phyloP scores from a whole-genome alignment of 2,113 vertebrate species.

The Nipponia nippon region DNA sequence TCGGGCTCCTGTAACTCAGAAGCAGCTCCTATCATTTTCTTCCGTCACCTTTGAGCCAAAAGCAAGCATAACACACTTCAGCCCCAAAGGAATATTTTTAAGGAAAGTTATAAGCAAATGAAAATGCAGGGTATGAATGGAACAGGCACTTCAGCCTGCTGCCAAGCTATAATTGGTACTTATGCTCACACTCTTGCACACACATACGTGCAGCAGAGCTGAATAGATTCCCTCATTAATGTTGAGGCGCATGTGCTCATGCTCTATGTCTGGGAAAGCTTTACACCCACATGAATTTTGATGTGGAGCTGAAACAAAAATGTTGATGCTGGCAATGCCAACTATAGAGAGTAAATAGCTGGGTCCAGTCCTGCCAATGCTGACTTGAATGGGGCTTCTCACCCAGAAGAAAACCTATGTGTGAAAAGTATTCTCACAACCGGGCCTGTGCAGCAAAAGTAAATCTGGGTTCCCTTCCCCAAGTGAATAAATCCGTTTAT shows the following conservation, averaged over 20 bases:
- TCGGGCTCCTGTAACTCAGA: not conserved
- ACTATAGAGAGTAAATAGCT: conserved; percentile 48
- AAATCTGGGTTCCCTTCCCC: not conserved
- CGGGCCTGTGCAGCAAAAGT: not conserved
- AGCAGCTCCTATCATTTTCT: conserved; percentile 6
- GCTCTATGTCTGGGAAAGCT: conserved; percentile 52
- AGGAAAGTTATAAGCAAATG: not conserved
- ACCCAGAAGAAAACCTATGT: conserved; percentile 37
- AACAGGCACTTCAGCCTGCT: not conserved
- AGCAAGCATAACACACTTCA: not conserved
- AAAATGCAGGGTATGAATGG: not conserved
- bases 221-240: conserved; percentile 51
- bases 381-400: conserved; percentile 48
- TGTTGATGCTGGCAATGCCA: conserved; percentile 57
- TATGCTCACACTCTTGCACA: conserved; percentile 17
- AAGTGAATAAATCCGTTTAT: not conserved
- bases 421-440: conserved; percentile 12
- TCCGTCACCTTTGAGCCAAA: conserved; percentile 1
- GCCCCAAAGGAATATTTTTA: conserved; percentile 17
- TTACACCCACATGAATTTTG: conserved; percentile 64
- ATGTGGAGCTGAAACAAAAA: conserved; percentile 63
- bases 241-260: conserved; percentile 37
- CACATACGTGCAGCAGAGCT: conserved; percentile 23
- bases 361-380: conserved; percentile 36
- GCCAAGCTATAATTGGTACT: conserved; percentile 9